Base-by-base conservation (phyloP, 2,888 invertebrate genomes). In the Kryphioiulus occultus region DNA sequence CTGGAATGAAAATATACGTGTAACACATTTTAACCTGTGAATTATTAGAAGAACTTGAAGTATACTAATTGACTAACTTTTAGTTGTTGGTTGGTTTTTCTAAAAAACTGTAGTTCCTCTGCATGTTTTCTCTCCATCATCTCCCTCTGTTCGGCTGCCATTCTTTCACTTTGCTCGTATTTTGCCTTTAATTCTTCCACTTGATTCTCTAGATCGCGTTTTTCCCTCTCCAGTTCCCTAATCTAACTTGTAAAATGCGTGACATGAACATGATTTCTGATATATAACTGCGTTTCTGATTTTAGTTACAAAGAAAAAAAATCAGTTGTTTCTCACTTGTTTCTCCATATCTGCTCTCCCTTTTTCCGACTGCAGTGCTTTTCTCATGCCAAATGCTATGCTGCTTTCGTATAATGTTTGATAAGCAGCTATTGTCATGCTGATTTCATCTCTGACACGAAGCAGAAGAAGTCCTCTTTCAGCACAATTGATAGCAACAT, bases 321-420 rank as follows among this genome's bases (percentile, higher is more conserved):
- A n/a, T n/a, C 9, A 26, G 7, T 26, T 22, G 22, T 9, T 68
- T 4, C 47, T 86, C 88, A 90, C 90, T 85, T 89, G 94, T 87
- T 95, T 94, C 91, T 96, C 94, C 59, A 96, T 93, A 91, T 96
- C 95, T 89, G 96, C 95, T 91, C 97, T 97, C 26, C 97, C 96
- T 93, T 97, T 96, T 91, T 97, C 97, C 0, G 97, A 95, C 93
- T 97, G 96, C 88, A 99, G 93, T n/a, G 99, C 98, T 93, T 99
- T 99, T 89, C 99, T 94, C 95, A 99, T 97, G 39, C 98, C 99
- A 92, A 98, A 99, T 0, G 99, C 98, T 87, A 99, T 97, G 87
- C 98, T 88, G 92, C 98, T 98, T 92, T 99, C 99, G 91, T 99
- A 98, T 0, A 99, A 93, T 0, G 98, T 97, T 92, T 98, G 98